Evolutionary conservation across 30 jellyfish, hydroid and myxozoan genomes (phyloP), one percentile per base, ranked within the genome.

Genomic region (Pelagia noctiluca): DNA sequence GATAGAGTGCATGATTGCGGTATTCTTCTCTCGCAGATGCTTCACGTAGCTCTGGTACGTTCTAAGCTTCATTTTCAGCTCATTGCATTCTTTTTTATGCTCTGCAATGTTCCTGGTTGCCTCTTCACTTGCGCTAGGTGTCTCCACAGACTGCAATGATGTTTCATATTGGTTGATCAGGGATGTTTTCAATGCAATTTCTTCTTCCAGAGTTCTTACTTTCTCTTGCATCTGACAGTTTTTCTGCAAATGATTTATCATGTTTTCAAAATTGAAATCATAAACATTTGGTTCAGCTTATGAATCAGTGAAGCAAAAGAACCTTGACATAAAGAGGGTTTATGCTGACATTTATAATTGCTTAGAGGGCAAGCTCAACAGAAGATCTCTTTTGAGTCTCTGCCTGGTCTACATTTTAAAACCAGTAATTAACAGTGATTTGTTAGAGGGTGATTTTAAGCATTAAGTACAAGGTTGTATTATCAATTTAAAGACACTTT

Each of bases 1-100:
- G n/a, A 80, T 23, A 4, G 91, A 38, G 1, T 80, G 84, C 68
- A 80, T 1, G 26, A 80, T 50, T 5, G 77, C 75, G 1, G 78
- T 42, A 36, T 66, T 80, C 54, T 35, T 80, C 29, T 80, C 91
- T 34, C 91, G 28, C 25, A 80, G 57, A 47, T 80, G 91, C 71
- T 67, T 65, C 26, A 80, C 71, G 72, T 80, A 80, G 77, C 36
- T 66, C 33, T 80, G 77, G 25, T 80, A 66, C 19, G 84, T 22
- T 32, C 82, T 32, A 33, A 80, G 71, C 36, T 66, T 65, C 49
- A 54, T 11, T 34, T 80, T 80, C 38, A 80, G 62, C 5, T 52
- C 83, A 5, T 67, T 32, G 33, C 84, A 65, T 29, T 80, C 91
- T 35, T 66, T 64, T 63, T 80, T 26, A 37, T 80, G 91, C 32